Evolutionary conservation across 2,888 invertebrate genomes (phyloP).

Genomic region (Acanthopleura granulata): DNA sequence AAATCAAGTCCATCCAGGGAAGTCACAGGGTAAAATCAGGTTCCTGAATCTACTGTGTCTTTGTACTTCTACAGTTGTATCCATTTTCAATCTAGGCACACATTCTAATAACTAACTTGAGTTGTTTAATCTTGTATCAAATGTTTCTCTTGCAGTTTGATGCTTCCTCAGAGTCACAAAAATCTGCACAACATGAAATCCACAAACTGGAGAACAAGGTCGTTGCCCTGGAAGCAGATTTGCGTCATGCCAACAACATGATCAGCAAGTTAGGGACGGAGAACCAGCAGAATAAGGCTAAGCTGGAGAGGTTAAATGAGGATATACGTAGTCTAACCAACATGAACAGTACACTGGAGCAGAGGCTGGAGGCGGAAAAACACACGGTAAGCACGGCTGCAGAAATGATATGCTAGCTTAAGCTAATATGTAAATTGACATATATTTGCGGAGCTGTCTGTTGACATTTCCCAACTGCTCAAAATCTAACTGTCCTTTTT

Average conservation of each 20-base stretch:
- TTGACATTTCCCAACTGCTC: no score
- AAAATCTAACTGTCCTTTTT: no score
- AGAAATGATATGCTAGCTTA: no score
- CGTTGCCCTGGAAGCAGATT: slow-evolving; percentile 42
- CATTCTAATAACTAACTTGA: no score
- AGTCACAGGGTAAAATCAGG: no score
- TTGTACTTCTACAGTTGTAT: no score
- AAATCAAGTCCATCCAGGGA: no score
- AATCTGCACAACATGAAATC: slow-evolving; percentile 36
- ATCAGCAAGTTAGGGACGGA: slow-evolving; percentile 40
- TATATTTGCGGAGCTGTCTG: no score
- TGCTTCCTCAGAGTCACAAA: slow-evolving; percentile 39
- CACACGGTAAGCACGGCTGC: slow-evolving; percentile 35
- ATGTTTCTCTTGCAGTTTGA: slow-evolving; percentile 39
- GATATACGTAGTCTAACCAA: slow-evolving; percentile 46
- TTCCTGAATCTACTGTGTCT: no score
- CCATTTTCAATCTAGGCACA: no score
- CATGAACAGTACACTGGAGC: slow-evolving; percentile 45
- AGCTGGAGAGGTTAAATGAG: slow-evolving; percentile 45
- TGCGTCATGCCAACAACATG: slow-evolving; percentile 37
- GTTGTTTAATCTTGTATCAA: no score
- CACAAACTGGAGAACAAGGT: slow-evolving; percentile 48
- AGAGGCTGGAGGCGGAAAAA: slow-evolving; percentile 45
- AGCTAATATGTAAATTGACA: no score
- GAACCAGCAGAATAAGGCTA: slow-evolving; percentile 39